phyloP scores from a whole-genome alignment of 2,888 invertebrate species.

The Hartigia nigra region DNA sequence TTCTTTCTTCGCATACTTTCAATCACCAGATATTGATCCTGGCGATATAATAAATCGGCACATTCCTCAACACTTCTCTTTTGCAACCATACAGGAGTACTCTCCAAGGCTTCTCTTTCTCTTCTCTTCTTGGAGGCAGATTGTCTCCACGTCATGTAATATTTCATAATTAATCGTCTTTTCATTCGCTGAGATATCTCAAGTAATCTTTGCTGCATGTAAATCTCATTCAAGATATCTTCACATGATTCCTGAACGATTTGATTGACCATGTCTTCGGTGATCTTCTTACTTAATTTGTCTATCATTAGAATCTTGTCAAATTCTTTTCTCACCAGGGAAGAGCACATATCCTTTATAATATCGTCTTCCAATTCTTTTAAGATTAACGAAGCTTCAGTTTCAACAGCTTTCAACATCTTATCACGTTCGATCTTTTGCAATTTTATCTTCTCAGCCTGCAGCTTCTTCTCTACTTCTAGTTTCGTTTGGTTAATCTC shows the following conservation, averaged over 20 bases:
- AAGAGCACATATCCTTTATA: constrained; percentile 41
- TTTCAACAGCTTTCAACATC: constrained; percentile 33
- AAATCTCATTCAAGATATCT: constrained; percentile 57
- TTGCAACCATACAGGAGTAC: constrained; percentile 70
- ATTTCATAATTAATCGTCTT: constrained; percentile 60
- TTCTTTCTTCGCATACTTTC: constrained; percentile 65
- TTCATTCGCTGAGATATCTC: constrained; percentile 60
- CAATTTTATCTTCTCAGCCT: constrained; percentile 25
- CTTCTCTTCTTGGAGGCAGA: constrained; percentile 61
- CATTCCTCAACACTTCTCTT: constrained; percentile 61
- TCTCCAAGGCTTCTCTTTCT: constrained; percentile 69
- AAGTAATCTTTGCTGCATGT: constrained; percentile 58
- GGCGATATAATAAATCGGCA: constrained; percentile 65
- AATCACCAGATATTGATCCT: constrained; percentile 66
- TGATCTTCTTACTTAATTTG: constrained; percentile 42
- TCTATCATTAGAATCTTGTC: constrained; percentile 41
- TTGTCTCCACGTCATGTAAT: constrained; percentile 67
- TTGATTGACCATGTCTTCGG: constrained; percentile 42
- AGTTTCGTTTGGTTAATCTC: constrained; percentile 30
- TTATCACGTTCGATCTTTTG: constrained; percentile 32
- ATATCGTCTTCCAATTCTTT: constrained; percentile 42
- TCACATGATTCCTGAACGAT: constrained; percentile 56
- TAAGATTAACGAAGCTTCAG: constrained; percentile 43
- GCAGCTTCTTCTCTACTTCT: constrained; percentile 35
- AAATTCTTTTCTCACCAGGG: constrained; percentile 42